A percentile compares a stretch with the other conserved stretches of the same genome.
phyloP scores from a whole-genome alignment of 1,140 invertebrate species.

The Drosophila pseudoananassae region DNA sequence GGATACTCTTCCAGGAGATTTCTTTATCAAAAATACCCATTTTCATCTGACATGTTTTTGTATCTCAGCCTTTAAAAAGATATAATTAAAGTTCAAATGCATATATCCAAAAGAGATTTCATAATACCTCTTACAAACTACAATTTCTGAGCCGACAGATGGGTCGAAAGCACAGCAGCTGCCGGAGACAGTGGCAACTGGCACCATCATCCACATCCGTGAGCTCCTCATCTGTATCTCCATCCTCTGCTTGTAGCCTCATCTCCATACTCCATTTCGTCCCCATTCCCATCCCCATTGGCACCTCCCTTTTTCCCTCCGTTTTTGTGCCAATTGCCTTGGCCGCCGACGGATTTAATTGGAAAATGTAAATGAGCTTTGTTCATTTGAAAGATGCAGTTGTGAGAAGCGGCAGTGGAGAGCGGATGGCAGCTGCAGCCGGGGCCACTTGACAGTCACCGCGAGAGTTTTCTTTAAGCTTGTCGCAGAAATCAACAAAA shows the following conservation, averaged over 20 bases:
- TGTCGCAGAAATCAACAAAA: slow-evolving; percentile 32
- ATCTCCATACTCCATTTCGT: neutral
- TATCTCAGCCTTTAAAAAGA: neutral
- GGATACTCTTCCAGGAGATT: slow-evolving; percentile 3
- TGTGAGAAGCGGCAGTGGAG: slow-evolving; percentile 17
- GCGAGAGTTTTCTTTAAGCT: slow-evolving; percentile 72
- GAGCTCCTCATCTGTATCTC: slow-evolving; percentile 17
- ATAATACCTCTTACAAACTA: neutral
- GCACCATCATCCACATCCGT: slow-evolving; percentile 28
- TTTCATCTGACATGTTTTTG: neutral
- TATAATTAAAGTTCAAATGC: neutral
- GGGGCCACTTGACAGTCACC: slow-evolving; percentile 62
- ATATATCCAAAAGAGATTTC: neutral
- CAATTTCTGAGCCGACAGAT: slow-evolving; percentile 41
- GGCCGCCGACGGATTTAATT: slow-evolving; percentile 75
- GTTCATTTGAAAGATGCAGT: slow-evolving; percentile 82
- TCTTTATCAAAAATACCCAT: neutral
- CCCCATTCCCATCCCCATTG: slow-evolving; percentile 7
- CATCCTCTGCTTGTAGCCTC: neutral
- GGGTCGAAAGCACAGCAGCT: slow-evolving; percentile 54
- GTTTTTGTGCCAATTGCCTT: slow-evolving; percentile 43
- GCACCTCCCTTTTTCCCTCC: slow-evolving; percentile 1
- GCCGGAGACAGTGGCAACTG: slow-evolving; percentile 24
- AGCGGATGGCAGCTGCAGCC: slow-evolving; percentile 48
- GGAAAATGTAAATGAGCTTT: slow-evolving; percentile 82